These are phyloP conservation scores for Rhogogaster chlorosoma DNA, from an alignment of 2,888 invertebrate genomes.

Conservation along the genomic window DNA sequence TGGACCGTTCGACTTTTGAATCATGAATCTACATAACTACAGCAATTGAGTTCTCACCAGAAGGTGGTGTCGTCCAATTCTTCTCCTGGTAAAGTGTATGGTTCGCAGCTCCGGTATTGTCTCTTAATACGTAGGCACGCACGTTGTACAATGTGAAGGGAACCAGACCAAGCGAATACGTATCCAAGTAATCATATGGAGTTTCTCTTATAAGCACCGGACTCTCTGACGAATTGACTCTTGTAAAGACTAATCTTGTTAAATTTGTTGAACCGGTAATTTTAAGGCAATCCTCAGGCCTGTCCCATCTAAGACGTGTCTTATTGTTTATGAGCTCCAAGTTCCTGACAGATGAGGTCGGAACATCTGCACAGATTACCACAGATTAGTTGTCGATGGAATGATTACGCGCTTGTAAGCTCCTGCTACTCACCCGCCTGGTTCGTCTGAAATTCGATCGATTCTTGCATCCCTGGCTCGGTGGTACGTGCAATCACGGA, in stretches of 20 bases:
- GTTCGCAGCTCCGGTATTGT: no score
- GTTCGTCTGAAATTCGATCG: no score
- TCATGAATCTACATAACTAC: neutral
- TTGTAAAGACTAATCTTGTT: slow-evolving; percentile 56
- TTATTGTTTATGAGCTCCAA: slow-evolving; percentile 44
- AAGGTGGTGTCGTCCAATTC: neutral
- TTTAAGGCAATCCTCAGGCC: slow-evolving; percentile 62
- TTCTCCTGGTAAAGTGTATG: no score
- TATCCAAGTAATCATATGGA: neutral
- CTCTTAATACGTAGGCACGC: no score
- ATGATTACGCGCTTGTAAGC: no score
- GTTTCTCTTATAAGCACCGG: neutral
- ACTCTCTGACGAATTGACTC: slow-evolving; percentile 36
- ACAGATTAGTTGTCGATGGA: no score
- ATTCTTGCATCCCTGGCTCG: no score
- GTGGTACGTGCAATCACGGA: slow-evolving; percentile 58
- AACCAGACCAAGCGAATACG: neutral
- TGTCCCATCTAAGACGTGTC: slow-evolving; percentile 58
- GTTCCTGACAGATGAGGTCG: no score
- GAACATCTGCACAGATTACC: no score
- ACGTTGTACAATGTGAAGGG: no score
- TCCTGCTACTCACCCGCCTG: no score
- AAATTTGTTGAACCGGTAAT: no score
- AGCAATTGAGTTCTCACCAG: neutral
- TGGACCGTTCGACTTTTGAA: neutral